Conservation (phyloP, 2,113 vertebrate genomes). For the Delphinapterus leucas region DNA sequence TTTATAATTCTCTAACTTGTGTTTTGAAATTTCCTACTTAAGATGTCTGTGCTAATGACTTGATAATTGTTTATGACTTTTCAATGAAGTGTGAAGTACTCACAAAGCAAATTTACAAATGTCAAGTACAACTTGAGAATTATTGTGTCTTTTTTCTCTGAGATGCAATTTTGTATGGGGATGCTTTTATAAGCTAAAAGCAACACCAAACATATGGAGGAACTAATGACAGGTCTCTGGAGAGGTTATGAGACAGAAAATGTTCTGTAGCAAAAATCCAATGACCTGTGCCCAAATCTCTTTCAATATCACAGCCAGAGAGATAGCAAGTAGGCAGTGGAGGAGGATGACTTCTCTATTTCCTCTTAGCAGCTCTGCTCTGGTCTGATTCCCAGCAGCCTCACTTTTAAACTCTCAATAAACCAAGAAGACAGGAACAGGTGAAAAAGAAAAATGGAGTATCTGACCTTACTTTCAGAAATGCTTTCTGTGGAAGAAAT, state of each 20-base stretch:
- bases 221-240: background rate
- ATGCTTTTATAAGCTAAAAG: slow-evolving; percentile 7
- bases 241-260: slow-evolving; percentile 29
- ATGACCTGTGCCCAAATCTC: background rate
- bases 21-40: slow-evolving; percentile 54
- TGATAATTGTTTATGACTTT: slow-evolving; percentile 59
- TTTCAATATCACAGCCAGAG: background rate
- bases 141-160: background rate
- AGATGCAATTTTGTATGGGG: background rate
- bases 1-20: background rate
- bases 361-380: background rate
- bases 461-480: background rate
- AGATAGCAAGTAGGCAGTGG: background rate
- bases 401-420: background rate
- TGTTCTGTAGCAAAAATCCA: background rate
- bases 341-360: background rate
- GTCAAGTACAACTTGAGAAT: slow-evolving; percentile 55
- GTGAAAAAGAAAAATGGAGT: background rate
- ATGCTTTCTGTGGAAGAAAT: background rate
- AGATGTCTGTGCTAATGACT: slow-evolving; percentile 54
- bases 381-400: background rate
- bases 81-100: slow-evolving; percentile 52
- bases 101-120: slow-evolving; percentile 49
- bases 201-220: slow-evolving; percentile 11
- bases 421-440: background rate